phyloP scores from a whole-genome alignment of 1,140 invertebrate genomes.

The Papilio dardanus region DNA sequence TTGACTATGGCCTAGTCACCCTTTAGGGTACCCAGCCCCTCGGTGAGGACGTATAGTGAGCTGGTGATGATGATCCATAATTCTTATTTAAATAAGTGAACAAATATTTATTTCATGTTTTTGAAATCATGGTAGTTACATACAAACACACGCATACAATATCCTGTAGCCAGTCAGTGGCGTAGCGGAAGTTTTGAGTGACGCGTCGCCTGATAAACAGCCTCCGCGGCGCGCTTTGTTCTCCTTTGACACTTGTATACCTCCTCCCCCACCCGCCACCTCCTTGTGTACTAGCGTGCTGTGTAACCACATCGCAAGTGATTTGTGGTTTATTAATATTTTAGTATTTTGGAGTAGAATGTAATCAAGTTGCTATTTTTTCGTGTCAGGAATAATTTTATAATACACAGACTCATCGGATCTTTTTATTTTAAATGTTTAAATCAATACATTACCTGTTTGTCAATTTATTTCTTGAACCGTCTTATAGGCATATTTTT shows the following conservation, averaged over 20 bases:
- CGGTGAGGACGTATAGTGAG: no score
- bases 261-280: background rate
- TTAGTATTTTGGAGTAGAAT: background rate
- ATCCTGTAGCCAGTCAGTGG: background rate
- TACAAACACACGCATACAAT: background rate
- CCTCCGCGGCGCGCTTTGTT: slow-evolving; percentile 33
- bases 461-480: no score
- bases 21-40: no score
- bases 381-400: no score
- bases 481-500: no score
- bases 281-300: background rate
- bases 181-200: slow-evolving; percentile 35
- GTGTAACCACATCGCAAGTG: slow-evolving; percentile 18
- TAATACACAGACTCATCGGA: no score
- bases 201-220: slow-evolving; percentile 35
- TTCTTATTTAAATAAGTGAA: background rate
- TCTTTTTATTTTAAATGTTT: no score
- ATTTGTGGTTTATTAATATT: slow-evolving; percentile 21
- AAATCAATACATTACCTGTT: no score
- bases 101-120: background rate
- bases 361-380: no score
- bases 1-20: no score
- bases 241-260: slow-evolving; percentile 23
- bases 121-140: background rate
- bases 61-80: no score